Evolutionary conservation across 2,888 invertebrate species (phyloP).

Genomic region (Phengaris alcon): DNA sequence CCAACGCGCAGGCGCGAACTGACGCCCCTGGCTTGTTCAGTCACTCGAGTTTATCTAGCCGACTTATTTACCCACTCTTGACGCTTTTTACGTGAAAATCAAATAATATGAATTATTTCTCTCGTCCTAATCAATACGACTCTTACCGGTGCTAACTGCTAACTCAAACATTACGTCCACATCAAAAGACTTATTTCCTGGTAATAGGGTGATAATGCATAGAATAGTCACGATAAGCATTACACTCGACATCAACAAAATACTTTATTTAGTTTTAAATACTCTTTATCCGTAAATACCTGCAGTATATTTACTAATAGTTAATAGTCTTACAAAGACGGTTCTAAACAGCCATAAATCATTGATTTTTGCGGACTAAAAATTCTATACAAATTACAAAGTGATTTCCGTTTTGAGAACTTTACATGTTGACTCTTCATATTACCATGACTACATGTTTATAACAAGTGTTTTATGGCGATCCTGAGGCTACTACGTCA

Average conservation of each 20-base stretch:
- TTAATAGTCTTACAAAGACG: neutral
- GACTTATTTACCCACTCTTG: slow-evolving; percentile 56
- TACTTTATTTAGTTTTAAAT: neutral
- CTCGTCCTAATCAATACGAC: neutral
- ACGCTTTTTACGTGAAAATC: slow-evolving; percentile 53
- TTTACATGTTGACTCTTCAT: neutral
- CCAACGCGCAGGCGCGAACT: slow-evolving; percentile 69
- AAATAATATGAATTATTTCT: slow-evolving; percentile 38
- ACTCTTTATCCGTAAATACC: too few species aligned
- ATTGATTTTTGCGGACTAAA: too few species aligned
- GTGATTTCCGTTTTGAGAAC: neutral
- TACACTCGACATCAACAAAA: neutral
- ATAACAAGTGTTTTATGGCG: neutral
- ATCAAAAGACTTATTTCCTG: neutral
- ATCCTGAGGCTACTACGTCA: neutral
- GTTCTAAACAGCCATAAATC: too few species aligned
- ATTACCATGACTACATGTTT: neutral
- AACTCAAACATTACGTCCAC: neutral
- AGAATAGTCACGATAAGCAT: neutral
- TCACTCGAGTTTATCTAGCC: slow-evolving; percentile 55
- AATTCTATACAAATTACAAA: neutral
- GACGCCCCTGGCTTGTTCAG: slow-evolving; percentile 48
- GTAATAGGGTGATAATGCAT: neutral
- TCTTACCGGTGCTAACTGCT: slow-evolving; percentile 14
- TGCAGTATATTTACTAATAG: too few species aligned